Percentiles rank a stretch among this genome's conserved stretches.
These are phyloP conservation scores for Enchytraeus crypticus DNA, from an alignment of 2,888 invertebrate genomes.

Conservation along the genomic window DNA sequence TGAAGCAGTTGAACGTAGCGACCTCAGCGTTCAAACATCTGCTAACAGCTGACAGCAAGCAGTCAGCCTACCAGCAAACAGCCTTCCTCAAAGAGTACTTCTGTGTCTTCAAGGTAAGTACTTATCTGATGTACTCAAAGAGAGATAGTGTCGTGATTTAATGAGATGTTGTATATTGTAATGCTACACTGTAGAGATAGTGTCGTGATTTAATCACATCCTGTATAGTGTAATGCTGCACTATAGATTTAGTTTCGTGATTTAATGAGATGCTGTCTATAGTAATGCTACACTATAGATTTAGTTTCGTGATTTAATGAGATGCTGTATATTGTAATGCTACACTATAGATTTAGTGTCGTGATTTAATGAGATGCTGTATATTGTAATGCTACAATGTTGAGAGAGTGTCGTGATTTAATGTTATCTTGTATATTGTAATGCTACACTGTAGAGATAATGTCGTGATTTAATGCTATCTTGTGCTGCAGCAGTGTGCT, in stretches of 20 bases:
- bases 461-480: conserved; percentile 3
- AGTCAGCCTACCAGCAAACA: conserved; percentile 45
- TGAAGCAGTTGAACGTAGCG: conserved; percentile 64
- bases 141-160: neutral
- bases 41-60: conserved; percentile 45
- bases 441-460: too few species aligned
- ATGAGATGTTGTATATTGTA: neutral
- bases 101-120: conserved; percentile 66
- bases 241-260: too few species aligned
- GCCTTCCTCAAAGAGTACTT: conserved; percentile 78
- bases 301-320: neutral
- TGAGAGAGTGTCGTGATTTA: neutral
- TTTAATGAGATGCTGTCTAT: too few species aligned
- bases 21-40: conserved; percentile 70
- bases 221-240: too few species aligned
- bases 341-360: neutral
- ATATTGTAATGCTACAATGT: neutral
- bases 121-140: neutral
- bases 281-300: too few species aligned
- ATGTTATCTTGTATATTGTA: neutral
- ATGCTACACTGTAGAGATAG: too few species aligned
- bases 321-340: neutral
- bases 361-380: neutral
- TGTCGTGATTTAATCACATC: too few species aligned
- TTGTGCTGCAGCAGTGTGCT: conserved; percentile 41